Evolutionary conservation across 1,140 invertebrate species (phyloP).

Genomic region (Brachionus angularis): DNA sequence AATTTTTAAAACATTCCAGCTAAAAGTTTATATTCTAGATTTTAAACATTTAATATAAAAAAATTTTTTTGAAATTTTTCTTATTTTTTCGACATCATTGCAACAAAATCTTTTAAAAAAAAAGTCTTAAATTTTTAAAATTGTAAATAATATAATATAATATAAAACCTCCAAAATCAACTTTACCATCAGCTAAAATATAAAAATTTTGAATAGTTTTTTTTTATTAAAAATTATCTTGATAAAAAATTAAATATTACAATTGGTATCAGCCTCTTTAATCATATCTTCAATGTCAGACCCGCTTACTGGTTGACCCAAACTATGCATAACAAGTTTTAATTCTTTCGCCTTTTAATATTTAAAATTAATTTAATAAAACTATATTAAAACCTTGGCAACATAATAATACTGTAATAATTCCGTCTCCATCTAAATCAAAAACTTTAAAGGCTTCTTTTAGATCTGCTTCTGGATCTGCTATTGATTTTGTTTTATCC

Average conservation of each 20-base stretch:
- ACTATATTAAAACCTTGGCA: too few relatives aligned
- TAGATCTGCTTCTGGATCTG: slow-evolving; percentile 43
- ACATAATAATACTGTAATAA: slow-evolving; percentile 40
- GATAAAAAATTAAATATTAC: not conserved
- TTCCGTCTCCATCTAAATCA: slow-evolving; percentile 44
- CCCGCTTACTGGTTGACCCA: slow-evolving; percentile 18
- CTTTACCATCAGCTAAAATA: slow-evolving; percentile 29
- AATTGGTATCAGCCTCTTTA: slow-evolving; percentile 32
- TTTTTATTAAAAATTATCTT: not conserved
- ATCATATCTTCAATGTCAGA: slow-evolving; percentile 41
- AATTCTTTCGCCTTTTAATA: slow-evolving; percentile 17
- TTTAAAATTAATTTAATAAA: not conserved
- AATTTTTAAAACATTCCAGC: too few relatives aligned
- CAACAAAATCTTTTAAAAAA: slow-evolving; percentile 11
- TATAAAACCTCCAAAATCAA: slow-evolving; percentile 28
- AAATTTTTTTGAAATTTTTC: too few relatives aligned
- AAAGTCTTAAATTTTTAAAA: not conserved
- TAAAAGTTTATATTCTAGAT: too few relatives aligned
- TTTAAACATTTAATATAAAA: too few relatives aligned
- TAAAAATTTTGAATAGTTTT: not conserved
- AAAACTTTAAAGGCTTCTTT: slow-evolving; percentile 44
- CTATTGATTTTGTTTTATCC: slow-evolving; percentile 27
- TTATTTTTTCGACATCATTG: slow-evolving; percentile 39
- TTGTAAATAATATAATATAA: not conserved
- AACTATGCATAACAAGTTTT: slow-evolving; percentile 34